phyloP scores from a whole-genome alignment of 2,888 invertebrate species.

The Odontocolon sp. region DNA sequence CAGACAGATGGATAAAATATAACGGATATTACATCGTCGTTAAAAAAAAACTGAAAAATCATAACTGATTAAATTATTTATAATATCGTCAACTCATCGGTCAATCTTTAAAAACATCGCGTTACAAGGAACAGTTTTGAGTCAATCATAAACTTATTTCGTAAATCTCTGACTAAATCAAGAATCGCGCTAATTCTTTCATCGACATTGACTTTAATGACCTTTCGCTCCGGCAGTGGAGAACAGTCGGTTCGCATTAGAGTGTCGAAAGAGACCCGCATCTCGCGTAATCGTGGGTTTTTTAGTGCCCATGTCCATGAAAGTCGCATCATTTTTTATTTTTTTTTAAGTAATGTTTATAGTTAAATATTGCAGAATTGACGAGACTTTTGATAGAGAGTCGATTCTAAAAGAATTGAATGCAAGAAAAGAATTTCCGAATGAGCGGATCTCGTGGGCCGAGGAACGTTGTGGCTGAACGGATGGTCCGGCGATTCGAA shows the following conservation, averaged over 20 bases:
- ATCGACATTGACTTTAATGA: neutral
- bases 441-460: slow-evolving; percentile 45
- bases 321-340: neutral
- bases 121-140: no score
- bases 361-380: neutral
- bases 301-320: neutral
- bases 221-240: neutral
- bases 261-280: neutral
- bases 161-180: neutral
- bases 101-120: no score
- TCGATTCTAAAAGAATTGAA: neutral
- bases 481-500: slow-evolving; percentile 27
- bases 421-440: slow-evolving; percentile 14
- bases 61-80: no score
- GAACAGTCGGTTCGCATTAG: neutral
- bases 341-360: neutral
- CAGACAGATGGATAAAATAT: no score
- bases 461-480: slow-evolving; percentile 18
- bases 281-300: neutral
- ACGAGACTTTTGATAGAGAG: no score
- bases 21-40: no score
- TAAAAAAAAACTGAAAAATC: no score
- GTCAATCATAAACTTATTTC: no score
- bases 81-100: no score
- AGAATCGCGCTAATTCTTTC: neutral